Evolutionary conservation across 2,797 vertebrate species (phyloP).

Genomic region (Anableps anableps): DNA sequence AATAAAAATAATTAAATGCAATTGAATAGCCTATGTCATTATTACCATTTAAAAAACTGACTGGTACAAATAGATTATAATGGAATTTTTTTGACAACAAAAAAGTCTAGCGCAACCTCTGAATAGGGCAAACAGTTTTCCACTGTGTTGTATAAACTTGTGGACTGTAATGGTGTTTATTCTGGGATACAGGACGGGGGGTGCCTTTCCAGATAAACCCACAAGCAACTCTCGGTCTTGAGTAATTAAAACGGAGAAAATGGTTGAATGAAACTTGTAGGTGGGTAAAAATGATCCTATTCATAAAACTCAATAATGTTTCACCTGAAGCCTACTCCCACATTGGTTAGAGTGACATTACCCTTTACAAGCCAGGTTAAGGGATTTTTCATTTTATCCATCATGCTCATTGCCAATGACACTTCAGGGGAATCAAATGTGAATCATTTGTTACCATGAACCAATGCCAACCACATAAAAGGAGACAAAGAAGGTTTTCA

Average conservation of each 20-base stretch:
- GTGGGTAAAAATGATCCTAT: neutral
- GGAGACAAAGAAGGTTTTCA: constrained; percentile 10
- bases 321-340: neutral
- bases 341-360: neutral
- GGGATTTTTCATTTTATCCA: neutral
- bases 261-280: neutral
- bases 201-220: too few relatives aligned
- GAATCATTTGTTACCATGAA: neutral
- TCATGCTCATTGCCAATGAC: neutral
- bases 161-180: too few relatives aligned
- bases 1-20: too few relatives aligned
- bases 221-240: neutral
- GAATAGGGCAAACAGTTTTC: too few relatives aligned
- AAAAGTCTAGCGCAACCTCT: too few relatives aligned
- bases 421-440: neutral
- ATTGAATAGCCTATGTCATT: too few relatives aligned
- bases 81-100: too few relatives aligned
- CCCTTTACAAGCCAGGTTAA: neutral
- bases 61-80: too few relatives aligned
- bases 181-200: too few relatives aligned
- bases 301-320: neutral
- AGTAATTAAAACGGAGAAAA: neutral
- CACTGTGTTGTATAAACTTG: too few relatives aligned
- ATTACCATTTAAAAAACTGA: too few relatives aligned
- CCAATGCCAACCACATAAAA: constrained; percentile 30